These are phyloP conservation scores for Ceratina calcarata DNA, from an alignment of 1,140 invertebrate species.

Conservation along the genomic window DNA sequence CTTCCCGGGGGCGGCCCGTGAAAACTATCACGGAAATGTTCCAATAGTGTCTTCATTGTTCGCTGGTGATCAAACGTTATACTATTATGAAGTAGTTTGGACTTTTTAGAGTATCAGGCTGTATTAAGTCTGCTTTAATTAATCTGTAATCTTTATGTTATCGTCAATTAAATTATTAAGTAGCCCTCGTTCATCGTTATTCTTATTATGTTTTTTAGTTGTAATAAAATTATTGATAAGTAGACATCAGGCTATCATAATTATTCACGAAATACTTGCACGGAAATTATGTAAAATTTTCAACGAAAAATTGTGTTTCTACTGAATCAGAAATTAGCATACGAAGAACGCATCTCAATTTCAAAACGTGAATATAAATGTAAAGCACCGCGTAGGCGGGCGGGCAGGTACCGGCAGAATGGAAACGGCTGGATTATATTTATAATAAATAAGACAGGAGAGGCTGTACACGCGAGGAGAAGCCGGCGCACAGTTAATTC, in stretches of 20 bases:
- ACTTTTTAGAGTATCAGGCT: no score
- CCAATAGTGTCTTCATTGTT: slow-evolving; percentile 16
- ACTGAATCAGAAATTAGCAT: neutral
- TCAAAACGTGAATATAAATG: slow-evolving; percentile 9
- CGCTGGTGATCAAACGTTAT: neutral
- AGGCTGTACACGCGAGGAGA: neutral
- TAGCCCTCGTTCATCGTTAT: no score
- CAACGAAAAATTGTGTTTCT: neutral
- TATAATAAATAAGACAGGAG: slow-evolving; percentile 45
- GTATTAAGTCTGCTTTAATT: no score
- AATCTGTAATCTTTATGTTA: no score
- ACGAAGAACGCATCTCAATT: slow-evolving; percentile 6
- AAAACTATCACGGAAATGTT: slow-evolving; percentile 45
- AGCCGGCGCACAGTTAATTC: slow-evolving; percentile 43
- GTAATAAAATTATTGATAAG: no score
- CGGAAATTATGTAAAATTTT: no score
- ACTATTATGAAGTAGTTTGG: no score
- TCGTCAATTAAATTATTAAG: no score
- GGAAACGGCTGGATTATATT: slow-evolving; percentile 14
- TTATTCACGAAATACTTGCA: no score
- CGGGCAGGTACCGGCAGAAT: neutral
- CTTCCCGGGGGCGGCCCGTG: slow-evolving; percentile 4
- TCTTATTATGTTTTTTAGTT: no score
- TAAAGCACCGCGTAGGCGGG: neutral
- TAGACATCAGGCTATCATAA: no score